A percentile compares a stretch with the other conserved stretches of the same genome.
phyloP scores from a whole-genome alignment of 2,888 invertebrate genomes.

The Caenorhabditis angaria region DNA sequence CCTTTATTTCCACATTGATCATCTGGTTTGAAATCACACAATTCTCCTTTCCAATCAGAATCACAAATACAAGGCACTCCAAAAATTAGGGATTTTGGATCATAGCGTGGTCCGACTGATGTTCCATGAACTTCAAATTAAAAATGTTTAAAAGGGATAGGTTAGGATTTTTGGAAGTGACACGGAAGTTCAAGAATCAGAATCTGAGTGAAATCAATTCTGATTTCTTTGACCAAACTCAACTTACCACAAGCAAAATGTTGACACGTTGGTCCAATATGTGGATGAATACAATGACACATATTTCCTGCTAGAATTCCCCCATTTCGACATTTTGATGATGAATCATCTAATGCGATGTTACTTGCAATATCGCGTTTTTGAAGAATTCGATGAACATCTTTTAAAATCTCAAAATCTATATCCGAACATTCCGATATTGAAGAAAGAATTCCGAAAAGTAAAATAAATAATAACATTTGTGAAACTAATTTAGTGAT shows the following conservation, averaged over 20 bases:
- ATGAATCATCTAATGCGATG: conserved; percentile 46
- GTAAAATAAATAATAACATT: background rate
- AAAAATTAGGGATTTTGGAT: conserved; percentile 61
- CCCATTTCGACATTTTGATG: conserved; percentile 47
- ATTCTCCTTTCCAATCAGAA: conserved; percentile 62
- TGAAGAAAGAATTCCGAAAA: background rate
- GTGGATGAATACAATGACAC: conserved; percentile 62
- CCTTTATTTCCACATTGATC: conserved; percentile 68
- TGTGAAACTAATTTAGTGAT: background rate
- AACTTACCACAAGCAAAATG: conserved; percentile 64
- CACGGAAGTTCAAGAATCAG: no score
- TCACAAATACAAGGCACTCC: conserved; percentile 61
- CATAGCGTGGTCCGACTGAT: conserved; percentile 62
- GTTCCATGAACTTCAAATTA: conserved; percentile 64
- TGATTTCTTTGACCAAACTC: background rate
- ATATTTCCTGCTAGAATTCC: conserved; percentile 51
- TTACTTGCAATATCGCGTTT: conserved; percentile 52
- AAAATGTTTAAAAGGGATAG: background rate
- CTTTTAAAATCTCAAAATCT: background rate
- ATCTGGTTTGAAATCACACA: conserved; percentile 62
- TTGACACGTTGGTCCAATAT: conserved; percentile 57
- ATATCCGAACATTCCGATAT: background rate
- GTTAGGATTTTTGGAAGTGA: no score
- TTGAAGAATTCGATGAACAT: conserved; percentile 29
- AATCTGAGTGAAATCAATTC: no score